A percentile compares a stretch with the other conserved stretches of the same genome.
phyloP scores from a whole-genome alignment of 1,140 invertebrate genomes.

The Leptestheria dahalacensis region DNA sequence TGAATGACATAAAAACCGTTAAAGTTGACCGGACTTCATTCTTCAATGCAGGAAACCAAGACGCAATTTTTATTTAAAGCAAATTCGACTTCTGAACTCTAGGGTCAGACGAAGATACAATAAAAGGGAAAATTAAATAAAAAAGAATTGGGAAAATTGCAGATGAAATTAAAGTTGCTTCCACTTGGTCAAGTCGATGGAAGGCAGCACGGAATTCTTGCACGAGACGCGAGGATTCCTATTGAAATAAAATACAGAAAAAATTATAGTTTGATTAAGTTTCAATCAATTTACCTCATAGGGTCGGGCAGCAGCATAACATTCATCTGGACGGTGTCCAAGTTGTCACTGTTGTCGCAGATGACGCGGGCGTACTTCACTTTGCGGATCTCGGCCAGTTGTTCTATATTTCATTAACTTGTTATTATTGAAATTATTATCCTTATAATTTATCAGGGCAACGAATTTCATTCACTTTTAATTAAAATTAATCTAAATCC shows the following conservation, averaged over 20 bases:
- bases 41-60: too few relatives aligned
- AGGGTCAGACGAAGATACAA: too few relatives aligned
- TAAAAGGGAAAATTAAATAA: too few relatives aligned
- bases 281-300: constrained; percentile 30
- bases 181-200: constrained; percentile 76
- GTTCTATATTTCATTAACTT: constrained; percentile 22
- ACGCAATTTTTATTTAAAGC: too few relatives aligned
- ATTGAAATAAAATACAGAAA: constrained; percentile 24
- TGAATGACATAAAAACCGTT: too few relatives aligned
- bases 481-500: too few relatives aligned
- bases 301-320: constrained; percentile 24
- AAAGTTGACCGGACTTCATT: too few relatives aligned
- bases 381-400: constrained; percentile 30
- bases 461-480: too few relatives aligned
- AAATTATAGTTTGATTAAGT: not conserved
- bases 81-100: too few relatives aligned
- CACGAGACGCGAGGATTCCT: constrained; percentile 81
- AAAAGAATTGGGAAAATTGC: too few relatives aligned
- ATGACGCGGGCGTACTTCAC: constrained; percentile 28
- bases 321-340: constrained; percentile 26
- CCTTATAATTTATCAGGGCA: too few relatives aligned
- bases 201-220: constrained; percentile 64
- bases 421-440: not conserved
- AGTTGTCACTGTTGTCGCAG: constrained; percentile 32
- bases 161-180: constrained; percentile 1